Conservation (phyloP, 2,113 vertebrate species). For the Patagioenas fasciata region DNA sequence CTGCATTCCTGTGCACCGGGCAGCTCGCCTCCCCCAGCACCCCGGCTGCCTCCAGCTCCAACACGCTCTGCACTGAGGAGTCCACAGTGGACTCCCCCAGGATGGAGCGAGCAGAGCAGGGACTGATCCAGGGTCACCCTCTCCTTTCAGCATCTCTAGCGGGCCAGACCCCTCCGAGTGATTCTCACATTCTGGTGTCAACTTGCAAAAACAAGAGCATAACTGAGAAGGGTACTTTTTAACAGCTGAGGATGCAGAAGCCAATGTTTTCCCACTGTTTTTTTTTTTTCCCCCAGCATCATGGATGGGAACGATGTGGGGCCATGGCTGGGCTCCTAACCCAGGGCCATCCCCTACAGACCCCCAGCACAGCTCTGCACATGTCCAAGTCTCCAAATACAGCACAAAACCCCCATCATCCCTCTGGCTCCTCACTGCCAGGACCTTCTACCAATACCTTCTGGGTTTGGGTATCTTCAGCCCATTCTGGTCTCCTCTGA, state of each 20-base stretch:
- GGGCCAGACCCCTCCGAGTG: background rate
- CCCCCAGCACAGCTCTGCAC: background rate
- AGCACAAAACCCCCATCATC: fast-evolving
- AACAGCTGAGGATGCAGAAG: background rate
- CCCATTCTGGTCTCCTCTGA: background rate
- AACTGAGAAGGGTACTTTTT: background rate
- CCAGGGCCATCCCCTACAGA: background rate
- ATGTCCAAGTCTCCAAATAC: background rate
- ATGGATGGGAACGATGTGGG: background rate
- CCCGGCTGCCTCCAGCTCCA: background rate
- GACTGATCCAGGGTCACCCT: background rate
- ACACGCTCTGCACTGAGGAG: fast-evolving
- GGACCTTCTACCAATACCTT: fast-evolving
- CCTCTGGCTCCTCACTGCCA: background rate
- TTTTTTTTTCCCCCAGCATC: background rate
- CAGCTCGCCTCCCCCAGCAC: background rate
- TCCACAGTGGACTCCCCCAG: background rate
- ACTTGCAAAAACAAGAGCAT: fast-evolving
- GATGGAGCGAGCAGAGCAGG: background rate
- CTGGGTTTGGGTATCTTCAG: background rate
- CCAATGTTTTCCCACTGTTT: background rate
- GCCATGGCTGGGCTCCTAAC: background rate
- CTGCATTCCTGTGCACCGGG: fast-evolving
- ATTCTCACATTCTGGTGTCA: background rate
- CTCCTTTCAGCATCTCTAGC: background rate